phyloP scores from a whole-genome alignment of 2,113 vertebrate genomes.

The Empidonax alnorum region DNA sequence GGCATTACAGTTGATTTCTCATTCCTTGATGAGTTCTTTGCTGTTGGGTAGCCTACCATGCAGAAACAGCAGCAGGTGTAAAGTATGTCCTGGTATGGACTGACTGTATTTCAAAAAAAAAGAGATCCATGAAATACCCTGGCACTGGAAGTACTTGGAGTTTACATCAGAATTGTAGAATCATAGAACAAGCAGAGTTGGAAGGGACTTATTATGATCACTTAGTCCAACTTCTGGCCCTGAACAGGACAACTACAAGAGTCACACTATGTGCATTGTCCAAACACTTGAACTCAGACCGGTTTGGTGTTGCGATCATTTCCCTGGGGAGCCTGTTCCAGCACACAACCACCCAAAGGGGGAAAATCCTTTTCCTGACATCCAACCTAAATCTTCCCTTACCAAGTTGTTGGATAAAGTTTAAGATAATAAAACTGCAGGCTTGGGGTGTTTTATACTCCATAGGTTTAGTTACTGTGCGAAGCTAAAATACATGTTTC shows the following conservation, averaged over 20 bases:
- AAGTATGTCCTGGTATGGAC: neutral
- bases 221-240: no score
- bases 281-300: neutral
- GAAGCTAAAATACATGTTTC: neutral
- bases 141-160: neutral
- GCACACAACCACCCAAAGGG: accelerated
- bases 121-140: neutral
- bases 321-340: neutral
- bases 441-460: neutral
- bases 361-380: neutral
- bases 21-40: neutral
- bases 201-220: neutral
- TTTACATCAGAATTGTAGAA: neutral
- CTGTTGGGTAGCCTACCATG: neutral
- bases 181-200: neutral
- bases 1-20: neutral
- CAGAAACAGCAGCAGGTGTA: neutral
- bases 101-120: neutral
- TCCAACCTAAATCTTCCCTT: no score
- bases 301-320: neutral
- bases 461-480: neutral
- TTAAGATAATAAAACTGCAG: neutral
- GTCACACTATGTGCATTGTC: neutral
- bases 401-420: neutral
- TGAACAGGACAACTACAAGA: neutral